Conservation (phyloP, 2,888 invertebrate species). For the Pemphredon lugubris region DNA sequence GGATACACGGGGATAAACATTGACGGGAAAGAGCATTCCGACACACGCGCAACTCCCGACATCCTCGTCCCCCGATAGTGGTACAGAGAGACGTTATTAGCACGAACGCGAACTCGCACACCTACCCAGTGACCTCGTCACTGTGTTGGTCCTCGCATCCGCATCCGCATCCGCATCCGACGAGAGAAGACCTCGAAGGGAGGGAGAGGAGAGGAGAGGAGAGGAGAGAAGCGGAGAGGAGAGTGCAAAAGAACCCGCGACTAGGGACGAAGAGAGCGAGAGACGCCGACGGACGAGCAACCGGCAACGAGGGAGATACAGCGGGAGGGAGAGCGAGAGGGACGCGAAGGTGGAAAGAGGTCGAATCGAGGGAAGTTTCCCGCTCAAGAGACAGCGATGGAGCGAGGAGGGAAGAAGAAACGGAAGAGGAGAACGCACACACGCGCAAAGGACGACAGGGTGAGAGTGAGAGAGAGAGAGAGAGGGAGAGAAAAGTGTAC, state of each 20-base stretch:
- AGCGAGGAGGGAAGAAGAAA: conserved; percentile 15
- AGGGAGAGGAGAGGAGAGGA: not conserved
- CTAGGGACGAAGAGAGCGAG: not conserved
- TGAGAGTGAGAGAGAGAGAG: conserved; percentile 20
- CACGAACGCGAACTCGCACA: conserved; percentile 20
- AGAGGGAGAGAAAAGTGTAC: conserved; percentile 53
- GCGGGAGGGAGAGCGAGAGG: conserved; percentile 40
- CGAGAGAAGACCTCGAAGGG: not conserved
- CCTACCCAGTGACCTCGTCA: conserved; percentile 34
- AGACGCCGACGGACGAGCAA: conserved; percentile 1
- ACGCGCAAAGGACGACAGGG: not conserved
- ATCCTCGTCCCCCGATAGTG: no score
- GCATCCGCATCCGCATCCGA: not conserved
- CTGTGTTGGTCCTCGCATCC: not conserved
- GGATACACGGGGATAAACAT: conserved; percentile 7
- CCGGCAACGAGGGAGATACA: not conserved
- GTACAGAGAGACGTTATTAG: conserved; percentile 45
- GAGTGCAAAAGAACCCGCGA: conserved; percentile 10
- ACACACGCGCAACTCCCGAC: conserved; percentile 1
- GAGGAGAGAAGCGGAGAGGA: not conserved
- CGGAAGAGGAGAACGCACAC: not conserved
- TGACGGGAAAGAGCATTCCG: conserved; percentile 33
- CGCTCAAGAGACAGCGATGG: no score
- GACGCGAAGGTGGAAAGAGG: no score
- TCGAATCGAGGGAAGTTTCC: no score